A percentile compares a stretch with the other conserved stretches of the same genome.
These are phyloP conservation scores for Eulemur albifrons DNA, from an alignment of 2,797 vertebrate genomes.

Conservation along the genomic window DNA sequence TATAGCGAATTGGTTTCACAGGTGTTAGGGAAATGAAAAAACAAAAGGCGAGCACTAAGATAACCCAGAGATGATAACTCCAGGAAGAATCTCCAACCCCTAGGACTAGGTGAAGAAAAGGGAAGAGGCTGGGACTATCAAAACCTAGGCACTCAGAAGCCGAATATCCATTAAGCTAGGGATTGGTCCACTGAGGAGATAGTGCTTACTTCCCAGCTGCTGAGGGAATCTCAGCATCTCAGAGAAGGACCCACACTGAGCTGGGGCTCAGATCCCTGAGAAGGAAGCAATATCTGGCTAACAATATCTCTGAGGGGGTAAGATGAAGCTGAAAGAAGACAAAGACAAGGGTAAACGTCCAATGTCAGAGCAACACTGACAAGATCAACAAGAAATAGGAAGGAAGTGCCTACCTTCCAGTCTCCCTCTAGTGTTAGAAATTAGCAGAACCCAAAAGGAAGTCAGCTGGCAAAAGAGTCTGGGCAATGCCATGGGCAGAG, in stretches of 20 bases:
- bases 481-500: not conserved
- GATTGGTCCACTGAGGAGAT: not conserved
- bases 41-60: not conserved
- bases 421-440: not conserved
- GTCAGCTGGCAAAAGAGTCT: not conserved
- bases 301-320: not conserved
- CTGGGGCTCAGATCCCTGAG: not conserved
- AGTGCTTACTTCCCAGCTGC: not conserved
- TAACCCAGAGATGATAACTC: not conserved
- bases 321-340: not conserved
- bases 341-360: not conserved
- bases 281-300: not conserved
- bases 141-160: not conserved
- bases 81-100: not conserved
- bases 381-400: not conserved
- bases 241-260: not conserved
- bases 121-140: not conserved
- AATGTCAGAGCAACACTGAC: not conserved
- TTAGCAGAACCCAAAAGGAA: not conserved
- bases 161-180: not conserved
- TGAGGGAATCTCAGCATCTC: not conserved
- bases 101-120: not conserved
- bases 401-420: not conserved
- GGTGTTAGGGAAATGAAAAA: not conserved
- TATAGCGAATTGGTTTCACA: not conserved